These are phyloP conservation scores for Cheilosia variabilis DNA, from an alignment of 2,888 invertebrate genomes.

Conservation along the genomic window DNA sequence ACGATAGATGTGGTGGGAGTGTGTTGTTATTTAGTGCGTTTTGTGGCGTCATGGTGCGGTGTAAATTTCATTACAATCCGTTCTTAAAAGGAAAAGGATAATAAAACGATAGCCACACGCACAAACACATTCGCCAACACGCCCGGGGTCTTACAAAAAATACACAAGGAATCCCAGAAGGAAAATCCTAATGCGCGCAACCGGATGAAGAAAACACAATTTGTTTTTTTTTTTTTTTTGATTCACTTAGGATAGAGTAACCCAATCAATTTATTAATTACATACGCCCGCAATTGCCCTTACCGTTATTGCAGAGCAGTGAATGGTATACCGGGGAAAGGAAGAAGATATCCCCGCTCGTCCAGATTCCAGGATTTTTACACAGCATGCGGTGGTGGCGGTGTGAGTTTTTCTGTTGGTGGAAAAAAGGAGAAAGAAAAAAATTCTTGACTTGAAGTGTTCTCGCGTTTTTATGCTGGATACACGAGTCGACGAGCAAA, in stretches of 20 bases:
- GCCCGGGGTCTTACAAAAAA: slow-evolving; percentile 26
- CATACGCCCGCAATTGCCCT: slow-evolving; percentile 48
- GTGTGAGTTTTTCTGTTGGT: slow-evolving; percentile 5
- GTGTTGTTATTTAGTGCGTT: slow-evolving; percentile 63
- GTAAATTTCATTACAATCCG: slow-evolving; percentile 66
- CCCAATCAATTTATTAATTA: slow-evolving; percentile 71
- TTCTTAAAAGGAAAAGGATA: slow-evolving; percentile 67
- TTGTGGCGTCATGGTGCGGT: slow-evolving; percentile 63
- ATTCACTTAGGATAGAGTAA: slow-evolving; percentile 70
- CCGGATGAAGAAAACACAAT: slow-evolving; percentile 43
- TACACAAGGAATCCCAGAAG: slow-evolving; percentile 3
- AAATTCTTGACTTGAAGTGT: slow-evolving; percentile 46
- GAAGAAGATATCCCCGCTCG: slow-evolving; percentile 26
- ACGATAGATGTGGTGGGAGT: slow-evolving; percentile 17
- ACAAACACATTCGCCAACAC: slow-evolving; percentile 34
- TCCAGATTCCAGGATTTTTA: slow-evolving; percentile 21
- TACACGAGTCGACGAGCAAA: slow-evolving; percentile 43
- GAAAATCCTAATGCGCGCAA: slow-evolving; percentile 36
- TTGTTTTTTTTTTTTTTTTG: slow-evolving; percentile 32
- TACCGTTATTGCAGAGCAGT: not conserved
- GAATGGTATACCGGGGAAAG: not conserved
- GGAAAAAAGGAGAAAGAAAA: not conserved
- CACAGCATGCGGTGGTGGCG: slow-evolving; percentile 7
- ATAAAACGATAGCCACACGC: slow-evolving; percentile 49
- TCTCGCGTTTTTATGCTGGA: slow-evolving; percentile 31